phyloP scores from a whole-genome alignment of 2,113 vertebrate genomes.

The Onychostruthus taczanowskii region DNA sequence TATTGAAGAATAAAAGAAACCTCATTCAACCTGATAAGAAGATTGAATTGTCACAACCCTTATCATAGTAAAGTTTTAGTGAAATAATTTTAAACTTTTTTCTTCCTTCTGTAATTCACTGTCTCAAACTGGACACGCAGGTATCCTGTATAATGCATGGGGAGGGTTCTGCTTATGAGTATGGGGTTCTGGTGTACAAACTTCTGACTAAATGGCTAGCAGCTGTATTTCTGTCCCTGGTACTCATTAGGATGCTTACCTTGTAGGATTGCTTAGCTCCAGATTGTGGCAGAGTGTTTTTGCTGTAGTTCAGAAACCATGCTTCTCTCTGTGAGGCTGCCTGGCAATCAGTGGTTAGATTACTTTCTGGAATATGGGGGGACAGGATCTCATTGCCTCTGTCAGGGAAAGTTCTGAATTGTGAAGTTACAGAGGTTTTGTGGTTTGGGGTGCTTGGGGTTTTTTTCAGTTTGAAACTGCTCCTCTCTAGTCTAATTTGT shows the following conservation, averaged over 20 bases:
- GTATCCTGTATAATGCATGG: neutral
- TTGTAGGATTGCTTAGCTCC: neutral
- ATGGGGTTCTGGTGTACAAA: neutral
- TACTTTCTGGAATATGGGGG: neutral
- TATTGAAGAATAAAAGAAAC: accelerated
- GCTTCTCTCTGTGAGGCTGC: neutral
- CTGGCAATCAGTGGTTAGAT: neutral
- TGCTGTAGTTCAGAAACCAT: neutral
- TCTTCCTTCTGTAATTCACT: neutral
- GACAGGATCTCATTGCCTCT: neutral
- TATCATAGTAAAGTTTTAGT: neutral
- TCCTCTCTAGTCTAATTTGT: neutral
- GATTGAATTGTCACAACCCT: neutral
- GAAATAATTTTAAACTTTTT: neutral
- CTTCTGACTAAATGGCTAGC: neutral
- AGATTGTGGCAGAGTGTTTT: neutral
- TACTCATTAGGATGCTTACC: neutral
- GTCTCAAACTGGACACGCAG: accelerated
- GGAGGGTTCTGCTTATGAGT: neutral
- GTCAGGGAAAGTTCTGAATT: neutral
- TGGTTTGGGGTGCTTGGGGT: neutral
- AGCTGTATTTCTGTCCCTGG: neutral
- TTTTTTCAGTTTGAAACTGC: neutral
- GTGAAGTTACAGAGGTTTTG: neutral
- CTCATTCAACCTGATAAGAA: neutral